Evolutionary conservation across 2,888 invertebrate genomes (phyloP).

Genomic region (Phlogophora meticulosa): DNA sequence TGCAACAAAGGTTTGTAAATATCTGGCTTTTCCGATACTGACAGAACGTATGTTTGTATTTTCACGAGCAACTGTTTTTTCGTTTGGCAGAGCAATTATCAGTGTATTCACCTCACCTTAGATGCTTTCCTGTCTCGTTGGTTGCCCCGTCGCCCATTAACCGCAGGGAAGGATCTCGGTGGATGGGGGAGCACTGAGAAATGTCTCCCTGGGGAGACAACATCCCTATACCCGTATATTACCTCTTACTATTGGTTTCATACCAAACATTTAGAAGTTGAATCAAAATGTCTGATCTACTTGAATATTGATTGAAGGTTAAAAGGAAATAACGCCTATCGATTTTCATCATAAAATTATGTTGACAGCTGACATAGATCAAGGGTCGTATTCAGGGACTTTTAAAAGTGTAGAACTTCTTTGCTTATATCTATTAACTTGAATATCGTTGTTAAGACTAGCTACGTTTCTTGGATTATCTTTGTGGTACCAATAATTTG

Average conservation of each 20-base stretch:
- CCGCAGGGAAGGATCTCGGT: constrained; percentile 70
- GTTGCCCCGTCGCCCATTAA: constrained; percentile 70
- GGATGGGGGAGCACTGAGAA: constrained; percentile 78
- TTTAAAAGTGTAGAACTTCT: neutral
- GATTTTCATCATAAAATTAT: neutral
- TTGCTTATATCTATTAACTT: neutral
- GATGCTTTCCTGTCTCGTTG: constrained; percentile 74
- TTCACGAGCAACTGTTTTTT: constrained; percentile 55
- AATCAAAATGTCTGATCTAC: neutral
- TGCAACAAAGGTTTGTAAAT: constrained; percentile 30
- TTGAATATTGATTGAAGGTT: neutral
- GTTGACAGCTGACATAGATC: neutral
- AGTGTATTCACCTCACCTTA: constrained; percentile 80
- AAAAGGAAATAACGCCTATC: neutral
- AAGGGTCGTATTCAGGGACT: neutral
- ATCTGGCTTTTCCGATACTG: constrained; percentile 21
- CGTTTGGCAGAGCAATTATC: constrained; percentile 74
- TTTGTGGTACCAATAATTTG: constrained; percentile 15
- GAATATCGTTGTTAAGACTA: neutral
- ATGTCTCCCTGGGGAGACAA: constrained; percentile 78
- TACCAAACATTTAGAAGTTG: neutral
- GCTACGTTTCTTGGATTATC: neutral
- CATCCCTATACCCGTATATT: constrained; percentile 21
- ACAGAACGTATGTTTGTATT: constrained; percentile 20
- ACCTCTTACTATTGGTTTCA: constrained; percentile 46